Evolutionary conservation across 2,888 invertebrate species (phyloP).

Genomic region (Lepetodrilus schrolli): DNA sequence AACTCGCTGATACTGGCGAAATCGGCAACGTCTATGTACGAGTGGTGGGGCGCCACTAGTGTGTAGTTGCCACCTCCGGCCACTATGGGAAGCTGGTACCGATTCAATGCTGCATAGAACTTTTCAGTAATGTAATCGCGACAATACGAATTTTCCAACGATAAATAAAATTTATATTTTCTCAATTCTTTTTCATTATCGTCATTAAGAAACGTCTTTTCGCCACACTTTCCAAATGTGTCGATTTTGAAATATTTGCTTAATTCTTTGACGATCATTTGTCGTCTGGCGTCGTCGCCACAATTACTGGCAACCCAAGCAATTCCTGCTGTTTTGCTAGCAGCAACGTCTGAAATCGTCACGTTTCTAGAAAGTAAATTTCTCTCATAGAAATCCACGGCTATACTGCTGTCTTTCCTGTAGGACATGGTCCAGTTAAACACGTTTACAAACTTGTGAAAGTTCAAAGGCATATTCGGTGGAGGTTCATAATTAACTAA

Average conservation of each 20-base stretch:
- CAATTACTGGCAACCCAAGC: slow-evolving; percentile 23
- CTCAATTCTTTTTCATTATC: neutral
- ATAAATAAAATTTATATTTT: slow-evolving; percentile 28
- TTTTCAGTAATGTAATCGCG: slow-evolving; percentile 30
- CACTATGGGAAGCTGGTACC: neutral
- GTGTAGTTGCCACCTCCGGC: slow-evolving; percentile 17
- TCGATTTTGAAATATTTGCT: slow-evolving; percentile 11
- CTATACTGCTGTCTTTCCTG: neutral
- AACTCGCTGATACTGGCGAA: neutral
- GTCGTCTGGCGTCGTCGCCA: neutral
- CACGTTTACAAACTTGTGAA: neutral
- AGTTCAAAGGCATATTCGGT: neutral
- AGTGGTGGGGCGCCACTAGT: neutral
- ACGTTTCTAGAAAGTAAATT: neutral
- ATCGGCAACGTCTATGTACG: slow-evolving; percentile 27
- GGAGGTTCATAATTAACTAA: neutral
- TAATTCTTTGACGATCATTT: neutral
- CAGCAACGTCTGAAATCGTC: neutral
- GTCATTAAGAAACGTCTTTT: neutral
- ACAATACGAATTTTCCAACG: slow-evolving; percentile 26
- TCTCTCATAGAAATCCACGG: neutral
- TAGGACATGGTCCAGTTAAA: slow-evolving; percentile 24
- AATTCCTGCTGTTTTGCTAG: neutral
- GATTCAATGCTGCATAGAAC: neutral
- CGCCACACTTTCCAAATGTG: slow-evolving; percentile 14